These are phyloP conservation scores for Botia kubotai DNA, from an alignment of 2,797 vertebrate genomes.

Conservation along the genomic window DNA sequence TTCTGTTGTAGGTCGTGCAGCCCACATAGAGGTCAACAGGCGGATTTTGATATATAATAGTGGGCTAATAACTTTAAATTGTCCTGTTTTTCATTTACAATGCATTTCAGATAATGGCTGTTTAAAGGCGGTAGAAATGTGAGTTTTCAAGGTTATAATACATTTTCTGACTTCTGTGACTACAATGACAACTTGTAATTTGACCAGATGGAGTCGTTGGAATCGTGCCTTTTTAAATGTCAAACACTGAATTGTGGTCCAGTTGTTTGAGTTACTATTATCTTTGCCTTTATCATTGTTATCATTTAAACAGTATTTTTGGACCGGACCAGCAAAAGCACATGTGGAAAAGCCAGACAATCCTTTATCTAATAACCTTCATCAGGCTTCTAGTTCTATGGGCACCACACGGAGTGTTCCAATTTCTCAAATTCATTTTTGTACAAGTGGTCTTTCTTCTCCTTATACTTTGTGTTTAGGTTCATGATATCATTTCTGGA, in stretches of 20 bases:
- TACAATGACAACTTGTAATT: too few species aligned
- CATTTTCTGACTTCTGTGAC: not conserved
- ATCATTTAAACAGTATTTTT: not conserved
- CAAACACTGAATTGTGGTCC: too few species aligned
- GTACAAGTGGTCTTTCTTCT: not conserved
- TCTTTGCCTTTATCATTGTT: too few species aligned
- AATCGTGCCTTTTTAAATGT: too few species aligned
- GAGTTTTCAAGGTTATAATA: not conserved
- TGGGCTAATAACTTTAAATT: too few species aligned
- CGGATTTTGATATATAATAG: too few species aligned
- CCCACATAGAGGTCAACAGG: too few species aligned
- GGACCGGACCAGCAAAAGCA: not conserved
- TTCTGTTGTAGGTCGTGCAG: too few species aligned
- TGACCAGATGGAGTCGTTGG: not conserved
- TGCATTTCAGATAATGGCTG: not conserved
- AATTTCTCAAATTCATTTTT: not conserved
- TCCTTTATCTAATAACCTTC: too few species aligned
- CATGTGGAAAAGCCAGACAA: not conserved
- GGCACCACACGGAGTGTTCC: not conserved
- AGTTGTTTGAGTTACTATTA: too few species aligned
- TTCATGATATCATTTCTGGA: not conserved
- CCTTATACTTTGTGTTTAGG: not conserved
- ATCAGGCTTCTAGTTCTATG: not conserved
- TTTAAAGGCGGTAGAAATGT: not conserved
- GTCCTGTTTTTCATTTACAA: slow-evolving; percentile 6